Evolutionary conservation across 2,888 invertebrate species (phyloP).

Genomic region (Acrocyrtus sp.): DNA sequence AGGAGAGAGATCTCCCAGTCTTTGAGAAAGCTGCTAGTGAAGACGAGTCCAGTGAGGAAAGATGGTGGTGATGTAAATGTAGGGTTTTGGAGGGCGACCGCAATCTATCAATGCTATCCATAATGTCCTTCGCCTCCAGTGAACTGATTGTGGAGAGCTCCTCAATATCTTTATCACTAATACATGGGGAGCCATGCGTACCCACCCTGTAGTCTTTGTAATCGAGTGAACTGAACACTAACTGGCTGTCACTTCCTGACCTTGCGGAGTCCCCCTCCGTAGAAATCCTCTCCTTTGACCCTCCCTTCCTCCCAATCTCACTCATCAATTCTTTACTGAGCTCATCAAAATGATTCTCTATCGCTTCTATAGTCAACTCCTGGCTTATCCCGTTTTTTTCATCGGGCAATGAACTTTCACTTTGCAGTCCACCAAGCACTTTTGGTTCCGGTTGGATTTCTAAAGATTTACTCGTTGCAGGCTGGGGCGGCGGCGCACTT

Average conservation of each 20-base stretch:
- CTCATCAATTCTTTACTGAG: slow-evolving; percentile 50
- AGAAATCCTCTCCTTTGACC: slow-evolving; percentile 37
- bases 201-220: slow-evolving; percentile 78
- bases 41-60: slow-evolving; percentile 9
- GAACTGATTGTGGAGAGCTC: slow-evolving; percentile 80
- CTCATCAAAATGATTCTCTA: slow-evolving; percentile 47
- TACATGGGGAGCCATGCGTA: slow-evolving; percentile 73
- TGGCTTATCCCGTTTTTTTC: slow-evolving; percentile 19
- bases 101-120: slow-evolving; percentile 55
- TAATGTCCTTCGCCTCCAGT: slow-evolving; percentile 69
- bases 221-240: slow-evolving; percentile 80
- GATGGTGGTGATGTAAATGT: no score
- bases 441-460: no score
- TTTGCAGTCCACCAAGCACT: no score
- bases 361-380: slow-evolving; percentile 48
- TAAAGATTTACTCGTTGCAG: background rate
- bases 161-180: slow-evolving; percentile 81
- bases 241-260: slow-evolving; percentile 69
- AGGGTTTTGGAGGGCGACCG: slow-evolving; percentile 19
- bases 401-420: slow-evolving; percentile 71
- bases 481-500: background rate
- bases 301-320: slow-evolving; percentile 42
- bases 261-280: slow-evolving; percentile 64
- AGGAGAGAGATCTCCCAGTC: slow-evolving; percentile 31
- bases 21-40: slow-evolving; percentile 25